Evolutionary conservation across 2,797 vertebrate genomes (phyloP).

Genomic region (Enteromius radiatus): DNA sequence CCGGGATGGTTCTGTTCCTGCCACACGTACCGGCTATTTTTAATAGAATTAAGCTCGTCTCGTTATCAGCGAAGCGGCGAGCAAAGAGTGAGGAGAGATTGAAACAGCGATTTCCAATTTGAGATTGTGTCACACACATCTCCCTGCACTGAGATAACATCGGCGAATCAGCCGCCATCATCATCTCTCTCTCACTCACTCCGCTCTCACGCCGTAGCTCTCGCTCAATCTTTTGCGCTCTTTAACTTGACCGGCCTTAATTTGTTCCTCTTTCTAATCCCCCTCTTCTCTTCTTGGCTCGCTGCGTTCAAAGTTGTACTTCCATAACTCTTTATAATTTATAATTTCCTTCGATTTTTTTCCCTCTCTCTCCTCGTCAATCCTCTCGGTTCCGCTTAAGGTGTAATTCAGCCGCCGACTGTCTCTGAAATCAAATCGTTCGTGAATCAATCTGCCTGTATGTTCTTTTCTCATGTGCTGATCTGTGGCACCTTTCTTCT

Average conservation of each 20-base stretch:
- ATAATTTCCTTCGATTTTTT: constrained; percentile 65
- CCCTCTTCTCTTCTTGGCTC: constrained; percentile 9
- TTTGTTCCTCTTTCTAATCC: constrained; percentile 52
- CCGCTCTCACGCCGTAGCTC: background rate
- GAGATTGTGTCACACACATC: constrained; percentile 84
- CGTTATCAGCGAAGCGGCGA: constrained; percentile 75
- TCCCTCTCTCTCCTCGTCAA: constrained; percentile 32
- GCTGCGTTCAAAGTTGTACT: constrained; percentile 19
- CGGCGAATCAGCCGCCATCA: constrained; percentile 73
- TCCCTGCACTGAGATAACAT: constrained; percentile 77
- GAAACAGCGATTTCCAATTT: constrained; percentile 86
- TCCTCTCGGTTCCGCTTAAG: constrained; percentile 30
- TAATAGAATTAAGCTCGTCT: constrained; percentile 82
- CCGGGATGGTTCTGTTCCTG: constrained; percentile 24
- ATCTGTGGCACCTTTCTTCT: constrained; percentile 51
- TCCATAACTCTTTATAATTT: constrained; percentile 46
- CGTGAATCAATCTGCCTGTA: constrained; percentile 52
- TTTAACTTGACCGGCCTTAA: constrained; percentile 43
- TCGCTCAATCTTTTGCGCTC: constrained; percentile 49
- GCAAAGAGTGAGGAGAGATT: constrained; percentile 79
- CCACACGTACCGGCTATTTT: constrained; percentile 70
- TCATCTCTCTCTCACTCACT: constrained; percentile 62
- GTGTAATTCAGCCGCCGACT: constrained; percentile 35
- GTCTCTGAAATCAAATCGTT: constrained; percentile 58
- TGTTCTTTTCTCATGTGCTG: constrained; percentile 33